Percentiles rank a stretch among this genome's conserved stretches.
Evolutionary conservation across 1,140 invertebrate genomes (phyloP).

Genomic region (Leptinotarsa undecemlineata): DNA sequence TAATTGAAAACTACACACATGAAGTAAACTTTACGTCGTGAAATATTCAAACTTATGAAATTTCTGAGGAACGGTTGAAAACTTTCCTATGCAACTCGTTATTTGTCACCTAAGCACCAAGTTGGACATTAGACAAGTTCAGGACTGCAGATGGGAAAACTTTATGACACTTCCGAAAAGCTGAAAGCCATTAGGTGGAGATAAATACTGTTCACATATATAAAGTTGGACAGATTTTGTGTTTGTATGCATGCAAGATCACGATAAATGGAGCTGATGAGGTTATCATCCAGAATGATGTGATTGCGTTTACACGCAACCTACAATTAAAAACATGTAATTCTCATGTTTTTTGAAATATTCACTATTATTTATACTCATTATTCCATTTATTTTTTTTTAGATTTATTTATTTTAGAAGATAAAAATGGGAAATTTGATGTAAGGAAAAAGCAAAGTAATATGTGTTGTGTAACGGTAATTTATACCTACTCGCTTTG

Average conservation of each 20-base stretch:
- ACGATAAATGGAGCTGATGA: too few species aligned
- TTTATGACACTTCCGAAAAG: neutral
- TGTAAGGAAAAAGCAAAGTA: too few species aligned
- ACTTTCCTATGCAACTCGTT: neutral
- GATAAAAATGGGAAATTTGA: too few species aligned
- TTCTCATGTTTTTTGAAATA: too few species aligned
- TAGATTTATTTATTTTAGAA: too few species aligned
- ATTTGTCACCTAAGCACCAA: neutral
- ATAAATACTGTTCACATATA: neutral
- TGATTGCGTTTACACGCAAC: too few species aligned
- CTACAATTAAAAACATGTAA: too few species aligned
- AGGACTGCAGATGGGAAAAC: neutral
- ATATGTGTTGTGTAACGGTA: too few species aligned
- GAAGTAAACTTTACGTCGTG: neutral
- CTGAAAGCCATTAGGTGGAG: slow-evolving; percentile 1
- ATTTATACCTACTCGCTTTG: too few species aligned
- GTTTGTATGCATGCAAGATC: neutral
- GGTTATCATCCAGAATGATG: too few species aligned
- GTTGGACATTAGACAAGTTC: slow-evolving; percentile 5
- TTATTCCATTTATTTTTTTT: too few species aligned
- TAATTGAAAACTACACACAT: neutral
- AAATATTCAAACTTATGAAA: neutral
- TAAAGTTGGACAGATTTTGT: neutral
- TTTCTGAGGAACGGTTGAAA: neutral
- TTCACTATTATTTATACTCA: too few species aligned